Evolutionary conservation across 2,888 invertebrate genomes (phyloP).

Genomic region (Priocnemis perturbator): DNA sequence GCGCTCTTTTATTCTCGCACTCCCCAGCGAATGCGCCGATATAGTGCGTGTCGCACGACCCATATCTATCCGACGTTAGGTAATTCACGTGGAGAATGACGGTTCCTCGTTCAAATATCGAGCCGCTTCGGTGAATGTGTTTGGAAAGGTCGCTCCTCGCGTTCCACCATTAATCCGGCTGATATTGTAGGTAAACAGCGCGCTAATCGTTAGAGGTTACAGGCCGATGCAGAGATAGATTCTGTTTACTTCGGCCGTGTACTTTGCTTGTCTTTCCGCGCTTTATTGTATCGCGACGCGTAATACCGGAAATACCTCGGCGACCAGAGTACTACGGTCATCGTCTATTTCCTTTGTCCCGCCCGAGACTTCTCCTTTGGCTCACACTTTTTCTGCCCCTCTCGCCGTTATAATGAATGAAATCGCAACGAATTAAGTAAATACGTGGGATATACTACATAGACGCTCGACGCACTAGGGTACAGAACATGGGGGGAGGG

Average conservation of each 20-base stretch:
- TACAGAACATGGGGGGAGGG: constrained; percentile 51
- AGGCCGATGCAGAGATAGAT: not conserved
- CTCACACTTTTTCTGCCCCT: not conserved
- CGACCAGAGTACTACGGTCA: not conserved
- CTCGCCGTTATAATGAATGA: no score
- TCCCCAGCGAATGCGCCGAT: no score
- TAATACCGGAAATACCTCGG: constrained; percentile 5
- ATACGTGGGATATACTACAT: not conserved
- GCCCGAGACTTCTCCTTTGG: constrained; percentile 13
- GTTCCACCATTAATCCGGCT: constrained; percentile 2
- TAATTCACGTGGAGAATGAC: no score
- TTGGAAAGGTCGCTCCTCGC: constrained; percentile 18
- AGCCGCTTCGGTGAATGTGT: no score
- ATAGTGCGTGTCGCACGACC: no score
- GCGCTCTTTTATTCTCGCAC: no score
- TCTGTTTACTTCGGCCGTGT: not conserved
- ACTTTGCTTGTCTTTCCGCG: constrained; percentile 5
- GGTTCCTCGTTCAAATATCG: constrained; percentile 10
- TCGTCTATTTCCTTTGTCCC: constrained; percentile 4
- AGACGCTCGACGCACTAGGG: constrained; percentile 33
- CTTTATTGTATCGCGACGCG: not conserved
- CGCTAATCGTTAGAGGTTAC: no score
- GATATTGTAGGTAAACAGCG: no score
- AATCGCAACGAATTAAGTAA: no score
- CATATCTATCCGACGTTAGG: no score